phyloP scores from a whole-genome alignment of 2,797 vertebrate species.

The Pantherophis vulpinus region DNA sequence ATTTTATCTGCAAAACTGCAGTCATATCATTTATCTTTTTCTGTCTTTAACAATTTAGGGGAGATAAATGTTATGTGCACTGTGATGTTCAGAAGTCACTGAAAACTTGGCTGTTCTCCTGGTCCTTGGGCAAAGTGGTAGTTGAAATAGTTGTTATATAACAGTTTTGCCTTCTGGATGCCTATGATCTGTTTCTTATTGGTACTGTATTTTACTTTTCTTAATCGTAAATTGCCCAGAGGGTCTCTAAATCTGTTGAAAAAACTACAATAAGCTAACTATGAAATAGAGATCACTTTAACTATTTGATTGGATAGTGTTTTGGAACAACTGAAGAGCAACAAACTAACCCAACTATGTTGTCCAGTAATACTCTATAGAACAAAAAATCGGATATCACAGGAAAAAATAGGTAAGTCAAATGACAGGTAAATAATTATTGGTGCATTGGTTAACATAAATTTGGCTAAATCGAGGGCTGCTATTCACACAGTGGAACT shows the following conservation, averaged over 20 bases:
- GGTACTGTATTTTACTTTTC: background rate
- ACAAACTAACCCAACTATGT: background rate
- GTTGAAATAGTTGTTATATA: background rate
- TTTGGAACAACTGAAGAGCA: background rate
- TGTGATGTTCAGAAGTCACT: background rate
- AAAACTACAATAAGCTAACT: background rate
- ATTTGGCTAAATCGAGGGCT: background rate
- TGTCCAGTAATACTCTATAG: background rate
- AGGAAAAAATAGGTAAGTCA: background rate
- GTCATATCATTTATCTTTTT: background rate
- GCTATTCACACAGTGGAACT: background rate
- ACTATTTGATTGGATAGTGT: background rate
- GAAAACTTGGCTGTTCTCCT: background rate
- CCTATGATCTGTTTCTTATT: background rate
- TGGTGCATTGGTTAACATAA: background rate
- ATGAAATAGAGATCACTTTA: background rate
- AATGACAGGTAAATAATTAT: background rate
- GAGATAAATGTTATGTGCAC: background rate
- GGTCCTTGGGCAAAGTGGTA: background rate
- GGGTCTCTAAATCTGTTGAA: background rate
- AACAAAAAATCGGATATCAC: background rate
- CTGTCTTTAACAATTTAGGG: background rate
- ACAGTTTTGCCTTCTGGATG: background rate
- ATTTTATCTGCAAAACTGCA: background rate
- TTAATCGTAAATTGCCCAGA: background rate